Evolutionary conservation across 2,888 invertebrate genomes (phyloP), one percentile per base, ranked within the genome.

Genomic region (Lasioglossum villosulum): DNA sequence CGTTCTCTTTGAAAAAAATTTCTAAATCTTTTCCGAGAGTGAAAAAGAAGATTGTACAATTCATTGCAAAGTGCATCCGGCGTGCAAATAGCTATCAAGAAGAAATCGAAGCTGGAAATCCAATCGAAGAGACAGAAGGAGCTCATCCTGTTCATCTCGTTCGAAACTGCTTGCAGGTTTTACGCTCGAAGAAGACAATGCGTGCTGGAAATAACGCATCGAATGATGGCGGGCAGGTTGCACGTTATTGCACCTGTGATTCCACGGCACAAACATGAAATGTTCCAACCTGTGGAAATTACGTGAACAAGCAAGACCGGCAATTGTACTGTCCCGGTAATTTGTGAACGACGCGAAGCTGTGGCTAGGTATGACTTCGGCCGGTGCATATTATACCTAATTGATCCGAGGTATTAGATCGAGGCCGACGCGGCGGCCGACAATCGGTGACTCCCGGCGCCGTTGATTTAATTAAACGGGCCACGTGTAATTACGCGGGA

Each of bases 381-480:
- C 48, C 76, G 23, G 34, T 42, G 68, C n/a, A 48, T 48, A 74
- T 83, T 42, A 79, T 66, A 63, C 56, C 68, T 70, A 83, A 86
- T 86, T 72, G 86, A 84, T 76, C 59, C 39, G 75, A 71, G n/a
- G 75, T 48, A 73, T 86, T 78, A 82, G 86, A 86, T 85, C 78
- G 56, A 48, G 73, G 27, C 52, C 30, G 70, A 19, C 4, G 77
- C 68, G 23, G 63, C 1, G 68, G 27, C 52, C 30, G 45, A 63
- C 75, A 71, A 80, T 85, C 75, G 75, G 68, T 73, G 82, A 84
- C 79, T 80, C 84, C 78, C 79, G 88, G 84, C 82, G 76, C 59
- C 48, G 78, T 74, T 83, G 82, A 87, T 88, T 88, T 84, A 88
- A 88, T 88, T 87, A 87, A 84, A 87, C 82, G 71, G 80, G 37